These are phyloP conservation scores for Ormyrus pomaceus DNA, from an alignment of 2,888 invertebrate genomes.

Conservation along the genomic window DNA sequence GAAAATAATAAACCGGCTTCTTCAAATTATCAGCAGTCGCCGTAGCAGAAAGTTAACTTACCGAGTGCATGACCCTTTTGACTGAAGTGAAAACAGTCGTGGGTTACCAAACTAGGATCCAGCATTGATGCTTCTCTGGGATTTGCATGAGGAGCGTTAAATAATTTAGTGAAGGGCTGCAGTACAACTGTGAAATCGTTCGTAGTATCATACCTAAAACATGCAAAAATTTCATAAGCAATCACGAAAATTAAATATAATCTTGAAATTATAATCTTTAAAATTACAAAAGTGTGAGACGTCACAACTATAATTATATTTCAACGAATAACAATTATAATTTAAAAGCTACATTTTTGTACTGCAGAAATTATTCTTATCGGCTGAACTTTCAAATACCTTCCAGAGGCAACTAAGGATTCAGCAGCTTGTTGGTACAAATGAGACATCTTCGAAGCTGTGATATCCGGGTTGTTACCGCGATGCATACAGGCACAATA, in stretches of 20 bases:
- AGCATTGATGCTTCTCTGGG: slow-evolving; percentile 76
- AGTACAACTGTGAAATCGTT: slow-evolving; percentile 85
- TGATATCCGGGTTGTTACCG: slow-evolving; percentile 78
- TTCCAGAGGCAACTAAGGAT: slow-evolving; percentile 77
- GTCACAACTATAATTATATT: too few relatives aligned
- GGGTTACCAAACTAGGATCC: slow-evolving; percentile 83
- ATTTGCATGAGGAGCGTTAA: slow-evolving; percentile 79
- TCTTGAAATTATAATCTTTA: neutral
- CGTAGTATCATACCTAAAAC: slow-evolving; percentile 79
- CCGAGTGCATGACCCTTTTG: slow-evolving; percentile 88
- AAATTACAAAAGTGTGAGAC: too few relatives aligned
- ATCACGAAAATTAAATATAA: neutral
- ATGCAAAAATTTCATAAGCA: neutral
- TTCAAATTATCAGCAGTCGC: too few relatives aligned
- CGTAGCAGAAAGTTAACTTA: slow-evolving; percentile 67
- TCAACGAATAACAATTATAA: too few relatives aligned
- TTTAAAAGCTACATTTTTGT: too few relatives aligned
- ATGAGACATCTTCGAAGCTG: slow-evolving; percentile 80
- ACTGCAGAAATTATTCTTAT: slow-evolving; percentile 10
- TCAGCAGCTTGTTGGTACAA: slow-evolving; percentile 83
- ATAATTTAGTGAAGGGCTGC: slow-evolving; percentile 84
- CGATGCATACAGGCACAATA: slow-evolving; percentile 86
- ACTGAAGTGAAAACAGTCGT: slow-evolving; percentile 88
- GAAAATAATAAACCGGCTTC: too few relatives aligned
- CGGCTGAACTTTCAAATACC: slow-evolving; percentile 65